These are phyloP conservation scores for Dolichotis patagonum DNA, from an alignment of 2,113 vertebrate species.

Conservation along the genomic window DNA sequence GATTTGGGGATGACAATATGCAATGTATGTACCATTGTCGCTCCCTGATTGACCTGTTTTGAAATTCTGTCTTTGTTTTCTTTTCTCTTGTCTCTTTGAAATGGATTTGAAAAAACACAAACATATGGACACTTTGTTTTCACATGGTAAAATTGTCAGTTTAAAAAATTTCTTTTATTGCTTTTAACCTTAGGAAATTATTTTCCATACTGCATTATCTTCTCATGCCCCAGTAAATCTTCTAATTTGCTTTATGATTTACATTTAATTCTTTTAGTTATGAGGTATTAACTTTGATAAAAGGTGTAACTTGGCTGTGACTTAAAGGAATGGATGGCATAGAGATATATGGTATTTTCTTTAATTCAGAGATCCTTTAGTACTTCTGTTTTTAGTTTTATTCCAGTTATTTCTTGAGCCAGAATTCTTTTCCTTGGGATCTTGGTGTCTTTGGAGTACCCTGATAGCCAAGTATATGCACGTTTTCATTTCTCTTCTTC, in stretches of 20 bases:
- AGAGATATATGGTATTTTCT: not conserved
- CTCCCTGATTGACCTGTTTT: no score
- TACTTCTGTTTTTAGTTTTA: not conserved
- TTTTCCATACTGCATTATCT: not conserved
- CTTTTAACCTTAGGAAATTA: not conserved
- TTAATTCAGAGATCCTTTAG: not conserved
- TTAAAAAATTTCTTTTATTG: not conserved
- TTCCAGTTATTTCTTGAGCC: not conserved
- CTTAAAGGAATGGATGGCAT: not conserved
- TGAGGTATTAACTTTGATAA: not conserved
- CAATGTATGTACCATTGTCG: no score
- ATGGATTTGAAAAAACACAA: no score
- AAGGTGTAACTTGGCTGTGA: not conserved
- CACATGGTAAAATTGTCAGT: not conserved
- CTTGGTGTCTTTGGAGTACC: not conserved
- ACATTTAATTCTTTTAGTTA: not conserved
- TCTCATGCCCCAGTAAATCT: not conserved
- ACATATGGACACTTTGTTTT: not conserved
- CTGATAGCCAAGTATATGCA: not conserved
- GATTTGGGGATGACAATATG: no score
- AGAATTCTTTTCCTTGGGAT: not conserved
- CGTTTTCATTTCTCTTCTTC: conserved; percentile 37
- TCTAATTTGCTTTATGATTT: not conserved
- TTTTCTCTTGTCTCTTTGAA: no score
- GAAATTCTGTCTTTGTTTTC: no score